These are phyloP conservation scores for Cosmopolites sordidus DNA, from an alignment of 2,888 invertebrate genomes.

Conservation along the genomic window DNA sequence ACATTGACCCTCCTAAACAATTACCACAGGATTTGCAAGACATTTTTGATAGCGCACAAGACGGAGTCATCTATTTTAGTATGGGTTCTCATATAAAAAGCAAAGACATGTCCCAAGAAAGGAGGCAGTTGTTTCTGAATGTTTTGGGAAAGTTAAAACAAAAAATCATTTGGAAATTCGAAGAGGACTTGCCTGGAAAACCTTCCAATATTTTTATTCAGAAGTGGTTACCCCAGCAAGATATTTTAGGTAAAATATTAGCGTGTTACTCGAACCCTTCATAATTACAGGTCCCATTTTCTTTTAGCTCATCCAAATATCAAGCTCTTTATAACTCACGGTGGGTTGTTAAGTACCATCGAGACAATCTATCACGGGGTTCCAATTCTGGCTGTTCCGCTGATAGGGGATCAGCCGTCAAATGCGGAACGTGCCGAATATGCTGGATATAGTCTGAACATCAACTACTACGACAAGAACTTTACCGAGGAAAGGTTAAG, in stretches of 20 bases:
- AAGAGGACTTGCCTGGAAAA: too few relatives aligned
- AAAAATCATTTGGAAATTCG: too few relatives aligned
- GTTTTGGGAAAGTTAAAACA: too few relatives aligned
- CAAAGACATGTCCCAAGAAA: conserved; percentile 52
- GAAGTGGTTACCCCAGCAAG: too few relatives aligned
- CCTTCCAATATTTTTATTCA: too few relatives aligned
- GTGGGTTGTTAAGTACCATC: conserved; percentile 55
- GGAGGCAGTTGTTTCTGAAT: conserved; percentile 51
- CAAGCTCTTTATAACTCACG: conserved; percentile 60
- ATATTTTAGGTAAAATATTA: too few relatives aligned
- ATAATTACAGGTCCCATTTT: too few relatives aligned
- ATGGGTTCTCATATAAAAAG: conserved; percentile 58
- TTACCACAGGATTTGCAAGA: conserved; percentile 34
- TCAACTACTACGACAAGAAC: conserved; percentile 19
- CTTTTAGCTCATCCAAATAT: too few relatives aligned
- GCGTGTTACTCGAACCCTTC: too few relatives aligned
- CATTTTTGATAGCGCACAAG: conserved; percentile 31
- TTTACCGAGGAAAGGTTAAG: too few relatives aligned
- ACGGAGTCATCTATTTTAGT: conserved; percentile 52
- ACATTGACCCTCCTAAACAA: conserved; percentile 39
- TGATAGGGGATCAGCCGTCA: conserved; percentile 51
- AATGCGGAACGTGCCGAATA: conserved; percentile 46
- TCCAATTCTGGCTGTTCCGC: conserved; percentile 52
- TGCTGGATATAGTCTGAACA: conserved; percentile 25
- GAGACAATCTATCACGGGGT: too few relatives aligned